Evolutionary conservation across 2,113 vertebrate species (phyloP).

Genomic region (Ammodytes dubius): DNA sequence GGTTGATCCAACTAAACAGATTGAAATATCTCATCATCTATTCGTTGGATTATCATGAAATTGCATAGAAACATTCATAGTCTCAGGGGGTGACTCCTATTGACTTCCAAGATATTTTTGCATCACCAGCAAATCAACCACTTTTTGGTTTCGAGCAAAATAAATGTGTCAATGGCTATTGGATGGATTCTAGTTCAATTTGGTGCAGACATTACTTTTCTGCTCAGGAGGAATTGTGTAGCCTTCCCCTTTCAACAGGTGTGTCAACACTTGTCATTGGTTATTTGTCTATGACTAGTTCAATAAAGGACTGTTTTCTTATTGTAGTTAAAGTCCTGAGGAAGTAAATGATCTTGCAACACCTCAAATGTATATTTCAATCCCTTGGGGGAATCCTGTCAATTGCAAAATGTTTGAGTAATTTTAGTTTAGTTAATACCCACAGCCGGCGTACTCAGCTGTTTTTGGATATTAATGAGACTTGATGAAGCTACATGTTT

Average conservation of each 20-base stretch:
- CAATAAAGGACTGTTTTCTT: not conserved
- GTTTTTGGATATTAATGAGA: not conserved
- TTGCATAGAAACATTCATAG: not conserved
- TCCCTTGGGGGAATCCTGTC: not conserved
- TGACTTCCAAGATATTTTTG: not conserved
- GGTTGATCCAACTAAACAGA: not conserved
- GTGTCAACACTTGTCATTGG: not conserved
- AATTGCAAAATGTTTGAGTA: not conserved
- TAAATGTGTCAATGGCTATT: not conserved
- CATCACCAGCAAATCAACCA: not conserved
- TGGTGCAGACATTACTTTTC: not conserved
- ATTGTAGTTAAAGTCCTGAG: not conserved
- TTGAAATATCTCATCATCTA: not conserved
- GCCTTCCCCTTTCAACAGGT: not conserved
- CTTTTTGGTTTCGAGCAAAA: not conserved
- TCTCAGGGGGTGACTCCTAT: not conserved
- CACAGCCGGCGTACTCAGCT: not conserved
- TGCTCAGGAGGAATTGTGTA: not conserved
- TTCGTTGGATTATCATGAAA: not conserved
- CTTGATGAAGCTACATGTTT: not conserved
- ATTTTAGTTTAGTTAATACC: not conserved
- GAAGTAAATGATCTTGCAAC: not conserved
- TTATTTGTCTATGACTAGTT: not conserved
- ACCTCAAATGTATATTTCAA: not conserved
- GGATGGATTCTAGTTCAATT: not conserved